Percentiles rank a stretch among this genome's conserved stretches.
These are phyloP conservation scores for Trichonephila inaurata DNA, from an alignment of 1,140 invertebrate species.

Conservation along the genomic window DNA sequence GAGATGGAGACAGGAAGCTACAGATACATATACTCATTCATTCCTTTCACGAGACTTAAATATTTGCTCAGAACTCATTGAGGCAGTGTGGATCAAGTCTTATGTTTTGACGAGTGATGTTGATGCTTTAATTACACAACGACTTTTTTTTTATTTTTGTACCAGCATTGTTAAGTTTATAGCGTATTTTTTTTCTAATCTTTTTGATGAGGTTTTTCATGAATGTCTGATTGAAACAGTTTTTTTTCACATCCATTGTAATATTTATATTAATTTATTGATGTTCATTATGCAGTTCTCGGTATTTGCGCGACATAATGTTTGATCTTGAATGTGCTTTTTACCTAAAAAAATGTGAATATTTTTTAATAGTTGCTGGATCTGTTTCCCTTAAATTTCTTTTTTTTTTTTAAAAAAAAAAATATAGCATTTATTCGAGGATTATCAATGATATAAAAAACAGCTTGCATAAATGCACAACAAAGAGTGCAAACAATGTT, in stretches of 20 bases:
- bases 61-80: conserved; percentile 63
- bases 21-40: conserved; percentile 42
- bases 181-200: neutral
- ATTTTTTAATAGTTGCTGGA: too few relatives aligned
- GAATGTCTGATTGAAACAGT: neutral
- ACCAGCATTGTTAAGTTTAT: neutral
- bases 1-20: neutral
- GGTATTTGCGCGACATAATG: neutral
- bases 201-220: neutral
- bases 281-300: neutral
- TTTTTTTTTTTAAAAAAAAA: too few relatives aligned
- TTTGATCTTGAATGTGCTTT: too few relatives aligned
- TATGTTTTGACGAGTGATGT: conserved; percentile 59
- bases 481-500: too few relatives aligned
- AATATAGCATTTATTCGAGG: too few relatives aligned
- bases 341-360: too few relatives aligned
- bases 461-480: too few relatives aligned
- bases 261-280: conserved; percentile 3
- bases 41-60: conserved; percentile 64
- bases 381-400: too few relatives aligned
- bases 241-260: neutral
- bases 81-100: conserved; percentile 44
- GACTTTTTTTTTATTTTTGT: conserved; percentile 9
- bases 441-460: too few relatives aligned
- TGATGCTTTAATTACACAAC: conserved; percentile 36